Percentiles rank a stretch among this genome's conserved stretches.
phyloP scores from a whole-genome alignment of 2,797 vertebrate genomes.

The Anabas testudineus region DNA sequence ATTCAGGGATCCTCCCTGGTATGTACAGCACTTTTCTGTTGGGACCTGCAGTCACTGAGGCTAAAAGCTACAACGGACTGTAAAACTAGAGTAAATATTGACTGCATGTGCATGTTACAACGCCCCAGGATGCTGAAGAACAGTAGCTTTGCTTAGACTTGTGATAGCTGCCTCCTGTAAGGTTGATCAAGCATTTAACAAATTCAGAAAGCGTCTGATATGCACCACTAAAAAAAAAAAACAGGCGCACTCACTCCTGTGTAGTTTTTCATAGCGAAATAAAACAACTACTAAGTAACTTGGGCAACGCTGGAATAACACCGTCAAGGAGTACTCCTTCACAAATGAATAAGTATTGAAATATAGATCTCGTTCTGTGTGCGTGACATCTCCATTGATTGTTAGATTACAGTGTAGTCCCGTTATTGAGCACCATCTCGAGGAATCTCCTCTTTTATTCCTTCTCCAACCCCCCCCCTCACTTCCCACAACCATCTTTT shows the following conservation, averaged over 20 bases:
- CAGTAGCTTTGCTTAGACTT: not conserved
- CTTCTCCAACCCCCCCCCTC: slow-evolving; percentile 64
- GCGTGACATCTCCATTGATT: not conserved
- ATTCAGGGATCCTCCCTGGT: slow-evolving; percentile 48
- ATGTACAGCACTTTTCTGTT: slow-evolving; percentile 31
- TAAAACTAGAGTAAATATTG: slow-evolving; percentile 25
- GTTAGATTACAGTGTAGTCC: not conserved
- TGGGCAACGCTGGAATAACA: not conserved
- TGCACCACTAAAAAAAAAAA: slow-evolving; percentile 8
- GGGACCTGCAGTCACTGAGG: slow-evolving; percentile 32
- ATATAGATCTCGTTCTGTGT: not conserved
- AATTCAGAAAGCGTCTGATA: too few species aligned
- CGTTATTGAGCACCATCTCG: slow-evolving; percentile 50
- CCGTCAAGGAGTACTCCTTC: not conserved
- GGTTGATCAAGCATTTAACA: slow-evolving; percentile 5
- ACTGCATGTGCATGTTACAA: not conserved
- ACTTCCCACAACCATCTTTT: slow-evolving; percentile 61
- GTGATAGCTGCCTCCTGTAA: not conserved
- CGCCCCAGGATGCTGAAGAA: not conserved
- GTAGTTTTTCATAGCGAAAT: not conserved
- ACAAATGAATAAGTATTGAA: slow-evolving; percentile 1
- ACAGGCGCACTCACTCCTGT: not conserved
- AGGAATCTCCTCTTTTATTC: slow-evolving; percentile 72
- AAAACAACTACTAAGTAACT: not conserved
- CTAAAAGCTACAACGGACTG: slow-evolving; percentile 32